Evolutionary conservation across 2,888 invertebrate genomes (phyloP).

Genomic region (Melanotus villosus): DNA sequence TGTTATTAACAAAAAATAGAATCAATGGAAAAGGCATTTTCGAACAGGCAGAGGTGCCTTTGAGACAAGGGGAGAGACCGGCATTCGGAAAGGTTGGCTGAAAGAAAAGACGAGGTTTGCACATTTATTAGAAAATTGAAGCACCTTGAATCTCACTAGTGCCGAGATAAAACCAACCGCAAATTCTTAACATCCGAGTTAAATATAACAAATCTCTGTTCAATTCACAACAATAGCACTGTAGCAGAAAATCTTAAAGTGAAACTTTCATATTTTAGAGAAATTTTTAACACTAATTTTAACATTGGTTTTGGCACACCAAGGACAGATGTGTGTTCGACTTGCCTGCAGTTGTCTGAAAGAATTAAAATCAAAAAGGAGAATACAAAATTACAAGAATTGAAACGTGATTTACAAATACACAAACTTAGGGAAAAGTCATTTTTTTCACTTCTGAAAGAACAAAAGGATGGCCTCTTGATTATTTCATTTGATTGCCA

Average conservation of each 20-base stretch:
- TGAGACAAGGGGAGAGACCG: not conserved
- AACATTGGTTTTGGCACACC: too few species aligned
- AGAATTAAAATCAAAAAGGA: not conserved
- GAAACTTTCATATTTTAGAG: slow-evolving; percentile 48
- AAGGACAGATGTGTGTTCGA: slow-evolving; percentile 5
- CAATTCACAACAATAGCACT: not conserved
- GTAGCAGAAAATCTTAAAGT: not conserved
- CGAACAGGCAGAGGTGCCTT: not conserved
- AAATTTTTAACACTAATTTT: slow-evolving; percentile 50
- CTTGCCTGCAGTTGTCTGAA: not conserved
- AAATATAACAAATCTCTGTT: not conserved
- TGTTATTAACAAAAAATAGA: not conserved
- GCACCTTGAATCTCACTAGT: not conserved
- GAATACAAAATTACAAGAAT: not conserved
- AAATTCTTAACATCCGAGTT: not conserved
- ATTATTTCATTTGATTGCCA: slow-evolving; percentile 58
- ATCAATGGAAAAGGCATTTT: not conserved
- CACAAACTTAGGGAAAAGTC: slow-evolving; percentile 52
- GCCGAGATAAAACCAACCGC: not conserved
- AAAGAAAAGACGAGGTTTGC: not conserved
- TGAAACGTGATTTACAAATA: slow-evolving; percentile 2
- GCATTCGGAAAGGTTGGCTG: not conserved
- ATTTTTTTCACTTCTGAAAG: slow-evolving; percentile 50
- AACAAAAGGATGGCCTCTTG: slow-evolving; percentile 39
- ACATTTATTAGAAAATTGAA: not conserved